These are phyloP conservation scores for Acleris cristana DNA, from an alignment of 2,888 invertebrate genomes.

Conservation along the genomic window DNA sequence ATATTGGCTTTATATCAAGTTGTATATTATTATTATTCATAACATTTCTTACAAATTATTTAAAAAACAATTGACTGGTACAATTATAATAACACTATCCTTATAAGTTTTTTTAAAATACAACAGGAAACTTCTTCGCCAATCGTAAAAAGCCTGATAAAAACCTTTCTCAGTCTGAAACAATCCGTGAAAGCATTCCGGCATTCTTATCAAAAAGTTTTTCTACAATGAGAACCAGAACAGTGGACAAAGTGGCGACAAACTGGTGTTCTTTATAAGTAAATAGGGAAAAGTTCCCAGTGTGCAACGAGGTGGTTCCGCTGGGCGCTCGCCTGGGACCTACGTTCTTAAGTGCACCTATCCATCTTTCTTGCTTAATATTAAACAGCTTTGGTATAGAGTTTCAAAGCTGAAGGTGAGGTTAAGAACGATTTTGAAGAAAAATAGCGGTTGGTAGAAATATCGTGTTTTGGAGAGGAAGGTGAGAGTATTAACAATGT, in stretches of 20 bases:
- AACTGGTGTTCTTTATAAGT: conserved; percentile 19
- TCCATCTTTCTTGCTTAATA: conserved; percentile 17
- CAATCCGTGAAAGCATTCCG: conserved; percentile 1
- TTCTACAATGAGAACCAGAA: conserved; percentile 15
- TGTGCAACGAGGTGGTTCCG: conserved; percentile 4
- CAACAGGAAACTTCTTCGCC: background rate
- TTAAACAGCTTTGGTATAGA: conserved; percentile 3
- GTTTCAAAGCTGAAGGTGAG: background rate
- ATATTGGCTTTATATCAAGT: too few relatives aligned
- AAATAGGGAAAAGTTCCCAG: conserved; percentile 16
- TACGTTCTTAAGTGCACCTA: conserved; percentile 18
- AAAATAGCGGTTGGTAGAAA: too few relatives aligned
- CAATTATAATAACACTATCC: too few relatives aligned
- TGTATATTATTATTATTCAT: too few relatives aligned
- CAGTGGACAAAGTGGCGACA: conserved; percentile 10
- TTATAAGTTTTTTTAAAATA: too few relatives aligned
- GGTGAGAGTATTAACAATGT: too few relatives aligned
- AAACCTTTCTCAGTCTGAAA: background rate
- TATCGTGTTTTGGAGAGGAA: too few relatives aligned
- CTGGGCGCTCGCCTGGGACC: conserved; percentile 4
- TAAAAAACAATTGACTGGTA: too few relatives aligned
- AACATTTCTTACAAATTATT: too few relatives aligned
- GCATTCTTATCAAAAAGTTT: conserved; percentile 9
- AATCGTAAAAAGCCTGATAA: background rate
- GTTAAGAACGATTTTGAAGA: too few relatives aligned